Percentiles rank a stretch among this genome's conserved stretches.
Evolutionary conservation across 2,113 vertebrate species (phyloP).

Genomic region (Anhinga rufa): DNA sequence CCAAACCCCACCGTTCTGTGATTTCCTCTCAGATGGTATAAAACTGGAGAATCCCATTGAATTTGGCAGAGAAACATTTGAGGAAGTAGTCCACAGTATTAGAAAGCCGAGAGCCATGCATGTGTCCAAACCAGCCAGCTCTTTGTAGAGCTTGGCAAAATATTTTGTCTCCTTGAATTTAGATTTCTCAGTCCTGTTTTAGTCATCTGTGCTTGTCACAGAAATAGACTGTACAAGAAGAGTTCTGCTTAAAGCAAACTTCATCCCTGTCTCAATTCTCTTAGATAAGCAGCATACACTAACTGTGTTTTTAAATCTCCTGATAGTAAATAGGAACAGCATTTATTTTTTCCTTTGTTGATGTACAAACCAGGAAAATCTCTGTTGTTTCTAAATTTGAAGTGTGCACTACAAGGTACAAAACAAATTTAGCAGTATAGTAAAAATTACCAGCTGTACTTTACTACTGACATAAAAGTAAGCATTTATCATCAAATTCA

Average conservation of each 20-base stretch:
- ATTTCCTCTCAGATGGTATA: not conserved
- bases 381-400: not conserved
- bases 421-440: not conserved
- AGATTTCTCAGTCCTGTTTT: not conserved
- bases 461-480: slow-evolving; percentile 36
- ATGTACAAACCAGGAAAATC: not conserved
- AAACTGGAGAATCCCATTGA: not conserved
- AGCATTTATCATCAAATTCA: not conserved
- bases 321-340: not conserved
- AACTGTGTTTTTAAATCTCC: not conserved
- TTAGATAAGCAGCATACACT: not conserved
- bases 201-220: not conserved
- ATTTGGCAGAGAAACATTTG: not conserved
- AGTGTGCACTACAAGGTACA: not conserved
- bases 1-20: too few species aligned
- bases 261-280: not conserved
- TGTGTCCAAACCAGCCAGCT: not conserved
- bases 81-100: not conserved
- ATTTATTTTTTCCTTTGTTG: not conserved
- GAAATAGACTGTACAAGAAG: not conserved
- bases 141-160: not conserved
- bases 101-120: not conserved
- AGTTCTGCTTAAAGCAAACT: not conserved
- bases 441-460: slow-evolving; percentile 9
- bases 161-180: not conserved